Base-by-base conservation (phyloP, 2,113 vertebrate species). In the Tachysurus vachellii region DNA sequence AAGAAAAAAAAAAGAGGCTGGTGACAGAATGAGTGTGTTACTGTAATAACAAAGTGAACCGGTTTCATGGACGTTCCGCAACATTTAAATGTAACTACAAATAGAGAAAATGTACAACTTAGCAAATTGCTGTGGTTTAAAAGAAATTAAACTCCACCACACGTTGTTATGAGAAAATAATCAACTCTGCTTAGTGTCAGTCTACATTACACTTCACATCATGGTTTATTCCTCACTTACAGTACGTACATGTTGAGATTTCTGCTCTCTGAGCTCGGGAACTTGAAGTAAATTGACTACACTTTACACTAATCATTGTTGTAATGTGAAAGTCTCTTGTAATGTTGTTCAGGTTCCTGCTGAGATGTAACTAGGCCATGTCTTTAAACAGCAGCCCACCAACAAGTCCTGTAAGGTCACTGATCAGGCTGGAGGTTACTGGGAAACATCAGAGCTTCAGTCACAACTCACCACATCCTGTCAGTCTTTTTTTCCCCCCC, bases 361-460 rank as follows among this genome's bases (percentile, higher is more conserved):
- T 9, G 50, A 17, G 50, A 53, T n/a, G 23, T 6, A 8, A 50
- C 14, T 23, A 5, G 36, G 23, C 23, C 50, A 16, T 56, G n/a
- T 56, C 14, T 54, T 50, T 1, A n/a, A 57, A 31, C 12, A 9
- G 26, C 11, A 56, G 53, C 3, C 76, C 50, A 56, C n/a, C 54
- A 57, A 80, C 26, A 59, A 59, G 17, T 80, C 4, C 21, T 81
- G 10, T 1, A 26, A 23, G 19, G 56, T 61, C 57, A 44, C 56
- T 26, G 79, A 26, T 61, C 31, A 81, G 13, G 21, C 59, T 59
- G 26, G 10, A 31, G 31, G 9, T 42, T 80, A 59, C 44, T 77
- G 71, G 31, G 75, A 77, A 80, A 62, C 0, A 83, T 77, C 23
- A 77, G 73, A 11, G 42, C 76, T 50, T 89, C 16, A 61, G 80